Percentiles rank a stretch among this genome's conserved stretches.
Evolutionary conservation across 2,113 vertebrate species (phyloP).

Genomic region (human (Homo sapiens)): GRCh38 chr4:125143501-125144000

Average conservation of each 20-base stretch:
- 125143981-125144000: not conserved
- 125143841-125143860: too few species aligned
- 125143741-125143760: not conserved
- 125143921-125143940: not conserved
- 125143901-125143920: not conserved
- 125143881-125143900: not conserved
- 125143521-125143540: not conserved
- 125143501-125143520: not conserved
- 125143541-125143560: accelerated
- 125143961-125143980: not conserved
- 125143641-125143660: not conserved
- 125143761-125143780: not conserved
- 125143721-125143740: not conserved
- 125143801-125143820: not conserved
- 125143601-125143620: not conserved
- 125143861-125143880: not conserved
- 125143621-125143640: not conserved
- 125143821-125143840: not conserved
- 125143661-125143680: not conserved
- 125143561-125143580: not conserved
- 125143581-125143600: not conserved
- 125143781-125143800: not conserved
- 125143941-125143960: not conserved
- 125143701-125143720: not conserved
- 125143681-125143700: not conserved